These are phyloP conservation scores for Aurelia sp. DNA, from an alignment of 30 jellyfish, hydroid and myxozoan genomes.

Conservation along the genomic window DNA sequence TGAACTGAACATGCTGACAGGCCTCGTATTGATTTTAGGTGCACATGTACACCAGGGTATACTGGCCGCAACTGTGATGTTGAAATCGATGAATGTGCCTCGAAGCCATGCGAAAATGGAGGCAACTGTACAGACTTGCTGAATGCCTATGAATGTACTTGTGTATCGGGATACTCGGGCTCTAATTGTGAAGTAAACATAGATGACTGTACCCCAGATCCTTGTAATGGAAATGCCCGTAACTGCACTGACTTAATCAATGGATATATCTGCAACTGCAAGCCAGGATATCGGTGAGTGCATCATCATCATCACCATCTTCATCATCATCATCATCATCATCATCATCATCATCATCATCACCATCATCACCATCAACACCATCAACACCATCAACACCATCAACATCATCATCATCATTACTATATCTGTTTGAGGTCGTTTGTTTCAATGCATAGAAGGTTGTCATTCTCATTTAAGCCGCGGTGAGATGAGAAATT, in stretches of 20 bases:
- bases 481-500: too few relatives aligned
- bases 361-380: too few relatives aligned
- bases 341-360: too few relatives aligned
- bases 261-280: conserved; percentile 84
- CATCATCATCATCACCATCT: background rate
- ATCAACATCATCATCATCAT: background rate
- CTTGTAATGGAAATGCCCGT: conserved; percentile 67
- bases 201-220: conserved; percentile 80
- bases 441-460: too few relatives aligned
- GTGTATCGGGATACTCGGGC: conserved; percentile 88
- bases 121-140: conserved; percentile 83
- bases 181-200: conserved; percentile 68
- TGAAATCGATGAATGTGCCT: conserved; percentile 72
- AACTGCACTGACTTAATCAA: conserved; percentile 83
- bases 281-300: conserved; percentile 84
- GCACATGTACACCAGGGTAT: conserved; percentile 81
- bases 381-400: background rate
- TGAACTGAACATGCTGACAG: too few relatives aligned
- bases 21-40: conserved; percentile 2
- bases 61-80: conserved; percentile 82
- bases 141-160: conserved; percentile 69
- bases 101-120: conserved; percentile 79
- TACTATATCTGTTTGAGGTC: too few relatives aligned
- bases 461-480: too few relatives aligned
- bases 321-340: too few relatives aligned